These are phyloP conservation scores for Drosophila hamatofila DNA, from an alignment of 2,888 invertebrate species.

Conservation along the genomic window DNA sequence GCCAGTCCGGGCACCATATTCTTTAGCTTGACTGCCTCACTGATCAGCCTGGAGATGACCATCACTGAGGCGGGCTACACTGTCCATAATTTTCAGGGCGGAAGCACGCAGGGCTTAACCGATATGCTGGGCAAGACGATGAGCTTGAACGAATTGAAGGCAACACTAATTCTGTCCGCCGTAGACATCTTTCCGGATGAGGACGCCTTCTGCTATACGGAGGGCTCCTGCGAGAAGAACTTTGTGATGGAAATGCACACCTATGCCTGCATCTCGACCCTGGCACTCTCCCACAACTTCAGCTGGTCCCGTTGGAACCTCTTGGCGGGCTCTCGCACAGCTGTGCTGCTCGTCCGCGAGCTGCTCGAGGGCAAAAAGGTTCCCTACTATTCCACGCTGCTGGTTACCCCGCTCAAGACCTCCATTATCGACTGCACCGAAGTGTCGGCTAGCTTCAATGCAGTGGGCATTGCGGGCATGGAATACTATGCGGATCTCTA, in stretches of 20 bases:
- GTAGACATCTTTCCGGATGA: slow-evolving; percentile 93
- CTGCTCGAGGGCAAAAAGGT: slow-evolving; percentile 84
- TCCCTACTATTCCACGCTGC: slow-evolving; percentile 85
- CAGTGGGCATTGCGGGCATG: slow-evolving; percentile 84
- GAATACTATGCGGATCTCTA: slow-evolving; percentile 91
- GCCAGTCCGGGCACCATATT: slow-evolving; percentile 82
- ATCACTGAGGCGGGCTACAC: slow-evolving; percentile 85
- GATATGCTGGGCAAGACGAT: slow-evolving; percentile 83
- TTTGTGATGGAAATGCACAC: slow-evolving; percentile 91
- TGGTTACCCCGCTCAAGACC: slow-evolving; percentile 90
- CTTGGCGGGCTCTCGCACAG: slow-evolving; percentile 85
- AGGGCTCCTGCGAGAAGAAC: slow-evolving; percentile 89
- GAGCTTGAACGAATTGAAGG: slow-evolving; percentile 80
- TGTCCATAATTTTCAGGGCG: slow-evolving; percentile 84
- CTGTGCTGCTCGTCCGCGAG: slow-evolving; percentile 84
- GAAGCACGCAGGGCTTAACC: slow-evolving; percentile 82
- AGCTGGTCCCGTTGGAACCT: slow-evolving; percentile 92
- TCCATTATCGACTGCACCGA: slow-evolving; percentile 91
- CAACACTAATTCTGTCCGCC: slow-evolving; percentile 87
- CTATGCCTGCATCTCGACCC: slow-evolving; percentile 91
- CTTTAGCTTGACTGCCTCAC: slow-evolving; percentile 87
- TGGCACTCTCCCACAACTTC: slow-evolving; percentile 91
- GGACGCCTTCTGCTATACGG: slow-evolving; percentile 91
- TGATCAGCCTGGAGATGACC: slow-evolving; percentile 87
- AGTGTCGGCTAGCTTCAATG: slow-evolving; percentile 89